phyloP scores from a whole-genome alignment of 2,888 invertebrate genomes.

The Perithous albicinctus region DNA sequence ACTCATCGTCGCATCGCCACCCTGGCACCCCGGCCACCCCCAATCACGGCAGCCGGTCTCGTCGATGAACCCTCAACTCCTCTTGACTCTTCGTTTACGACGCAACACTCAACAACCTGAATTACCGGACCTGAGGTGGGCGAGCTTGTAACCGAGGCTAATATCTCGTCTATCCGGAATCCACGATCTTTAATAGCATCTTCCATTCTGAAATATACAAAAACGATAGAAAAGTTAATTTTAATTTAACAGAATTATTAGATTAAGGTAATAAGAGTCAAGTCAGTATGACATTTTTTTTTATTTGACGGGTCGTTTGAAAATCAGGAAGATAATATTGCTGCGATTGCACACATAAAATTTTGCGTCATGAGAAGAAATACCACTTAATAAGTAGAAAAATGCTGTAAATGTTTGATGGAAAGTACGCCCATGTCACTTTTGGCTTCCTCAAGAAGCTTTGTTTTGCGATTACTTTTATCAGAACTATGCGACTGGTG shows the following conservation, averaged over 20 bases:
- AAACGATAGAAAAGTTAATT: slow-evolving; percentile 9
- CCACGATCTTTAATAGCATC: slow-evolving; percentile 56
- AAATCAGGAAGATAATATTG: too few relatives aligned
- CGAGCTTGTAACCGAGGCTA: slow-evolving; percentile 44
- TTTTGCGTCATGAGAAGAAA: too few relatives aligned
- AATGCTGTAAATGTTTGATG: too few relatives aligned
- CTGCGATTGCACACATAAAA: too few relatives aligned
- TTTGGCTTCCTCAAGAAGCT: too few relatives aligned
- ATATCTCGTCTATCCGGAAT: slow-evolving; percentile 60
- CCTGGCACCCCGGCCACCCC: slow-evolving; percentile 77
- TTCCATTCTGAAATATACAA: slow-evolving; percentile 64
- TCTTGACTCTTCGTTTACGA: slow-evolving; percentile 57
- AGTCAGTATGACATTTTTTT: not conserved
- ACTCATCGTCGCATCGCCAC: slow-evolving; percentile 84
- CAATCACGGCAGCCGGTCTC: slow-evolving; percentile 72
- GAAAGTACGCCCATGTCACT: too few relatives aligned
- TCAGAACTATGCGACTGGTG: too few relatives aligned
- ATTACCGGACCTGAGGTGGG: slow-evolving; percentile 10
- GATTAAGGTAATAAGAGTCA: not conserved
- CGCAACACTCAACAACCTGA: slow-evolving; percentile 37
- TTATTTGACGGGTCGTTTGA: too few relatives aligned
- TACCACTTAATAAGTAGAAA: too few relatives aligned
- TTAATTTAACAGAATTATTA: not conserved
- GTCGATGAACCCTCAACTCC: slow-evolving; percentile 54
- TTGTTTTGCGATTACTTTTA: too few relatives aligned